Conservation (phyloP, 2,113 vertebrate species). For the Solea senegalensis region DNA sequence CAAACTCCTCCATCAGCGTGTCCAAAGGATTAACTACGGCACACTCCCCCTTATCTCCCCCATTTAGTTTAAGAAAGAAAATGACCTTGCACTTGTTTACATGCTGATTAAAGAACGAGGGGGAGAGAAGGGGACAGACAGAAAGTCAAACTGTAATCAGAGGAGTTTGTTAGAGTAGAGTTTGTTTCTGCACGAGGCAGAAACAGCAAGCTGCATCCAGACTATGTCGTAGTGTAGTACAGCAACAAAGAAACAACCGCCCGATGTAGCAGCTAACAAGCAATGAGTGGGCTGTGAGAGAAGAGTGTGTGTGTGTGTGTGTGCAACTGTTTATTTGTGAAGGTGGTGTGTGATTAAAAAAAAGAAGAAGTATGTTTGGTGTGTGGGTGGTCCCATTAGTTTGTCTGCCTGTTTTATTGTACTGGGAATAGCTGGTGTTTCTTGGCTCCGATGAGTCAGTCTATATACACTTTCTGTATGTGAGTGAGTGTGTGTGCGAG, state of each 20-base stretch:
- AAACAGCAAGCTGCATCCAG: conserved; percentile 38
- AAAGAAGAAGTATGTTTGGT: conserved; percentile 58
- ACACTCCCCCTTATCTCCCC: conserved; percentile 74
- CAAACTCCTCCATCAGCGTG: conserved; percentile 80
- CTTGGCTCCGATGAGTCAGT: conserved; percentile 56
- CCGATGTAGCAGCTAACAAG: conserved; percentile 64
- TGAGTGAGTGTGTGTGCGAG: conserved; percentile 15
- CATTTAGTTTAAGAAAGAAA: conserved; percentile 76
- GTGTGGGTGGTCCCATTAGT: conserved; percentile 75
- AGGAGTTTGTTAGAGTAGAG: conserved; percentile 71
- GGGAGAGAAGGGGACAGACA: conserved; percentile 58
- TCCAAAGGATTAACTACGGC: conserved; percentile 81
- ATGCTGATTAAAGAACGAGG: conserved; percentile 77
- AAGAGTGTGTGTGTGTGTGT: not conserved
- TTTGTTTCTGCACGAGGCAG: conserved; percentile 61
- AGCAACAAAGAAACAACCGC: conserved; percentile 37
- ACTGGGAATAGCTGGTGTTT: conserved; percentile 63
- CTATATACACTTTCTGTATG: conserved; percentile 37
- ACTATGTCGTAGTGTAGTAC: conserved; percentile 46
- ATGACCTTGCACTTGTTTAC: conserved; percentile 83
- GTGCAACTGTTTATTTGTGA: conserved; percentile 54
- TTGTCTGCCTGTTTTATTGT: conserved; percentile 72
- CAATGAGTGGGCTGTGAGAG: conserved; percentile 64
- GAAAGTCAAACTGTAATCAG: conserved; percentile 77
- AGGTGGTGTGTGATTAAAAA: conserved; percentile 56